Evolutionary conservation across 1,140 invertebrate genomes (phyloP), one percentile per base, ranked within the genome.

Genomic region (Antheraea pernyi): DNA sequence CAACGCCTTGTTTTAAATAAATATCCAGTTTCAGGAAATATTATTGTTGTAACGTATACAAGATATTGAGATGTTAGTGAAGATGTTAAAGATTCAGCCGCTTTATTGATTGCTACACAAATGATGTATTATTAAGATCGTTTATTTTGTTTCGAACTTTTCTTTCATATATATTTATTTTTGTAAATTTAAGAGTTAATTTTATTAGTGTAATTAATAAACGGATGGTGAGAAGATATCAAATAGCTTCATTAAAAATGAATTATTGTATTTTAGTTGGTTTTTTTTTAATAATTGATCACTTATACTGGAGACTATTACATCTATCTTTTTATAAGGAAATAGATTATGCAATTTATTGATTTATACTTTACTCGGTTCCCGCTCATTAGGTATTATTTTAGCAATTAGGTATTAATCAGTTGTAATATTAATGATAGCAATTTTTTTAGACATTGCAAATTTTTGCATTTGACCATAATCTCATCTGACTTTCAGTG

Each of bases 1-100:
- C 90, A 92, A 90, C 90, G 88, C 86, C 90, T 92, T 90, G 90
- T 91, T 92, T 92, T 90, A 90, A 92, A 92, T 90, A 92, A 92
- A 92, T 92, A 89, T 91, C 88, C 88, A 85, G 87, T 92, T 92
- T 92, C 90, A 90, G 90, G 90, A 92, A 90, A 89, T 91, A 91
- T 91, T 91, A 88, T 92, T 89, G 88, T 89, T 89, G 83, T 90
- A 88, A 88, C 82, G 82, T 83, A 91, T 89, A 90, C 88, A 85
- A 89, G 86, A 86, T 84, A 92, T 92, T 91, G 88, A 92, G 90
- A 89, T 91, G 89, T 91, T 82, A 78, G 76, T 67, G 3, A 75
- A 83, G 88, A 90, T 91, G 88, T 90, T 84, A 85, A 65, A 87
- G 84, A 88, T 86, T 89, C 75, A 76, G 78, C 86, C 88, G 87